These are phyloP conservation scores for Falcunculus frontatus DNA, from an alignment of 2,113 vertebrate genomes.

Conservation along the genomic window DNA sequence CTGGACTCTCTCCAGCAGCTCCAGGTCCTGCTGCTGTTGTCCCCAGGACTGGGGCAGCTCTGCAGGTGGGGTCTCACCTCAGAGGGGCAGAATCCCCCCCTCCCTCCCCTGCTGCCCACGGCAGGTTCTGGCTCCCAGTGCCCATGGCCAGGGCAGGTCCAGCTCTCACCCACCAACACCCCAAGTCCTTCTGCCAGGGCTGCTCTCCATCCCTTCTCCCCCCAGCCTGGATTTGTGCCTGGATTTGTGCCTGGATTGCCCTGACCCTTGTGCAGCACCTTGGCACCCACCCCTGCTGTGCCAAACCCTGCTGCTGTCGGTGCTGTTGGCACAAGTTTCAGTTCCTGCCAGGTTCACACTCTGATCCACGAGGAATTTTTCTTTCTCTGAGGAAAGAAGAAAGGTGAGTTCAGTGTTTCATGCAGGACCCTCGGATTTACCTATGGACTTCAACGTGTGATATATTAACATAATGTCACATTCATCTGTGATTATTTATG, in stretches of 20 bases:
- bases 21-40: no score
- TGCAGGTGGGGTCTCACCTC: not conserved
- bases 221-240: not conserved
- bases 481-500: slow-evolving; percentile 20
- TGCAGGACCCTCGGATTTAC: not conserved
- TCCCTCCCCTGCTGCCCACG: not conserved
- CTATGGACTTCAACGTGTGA: not conserved
- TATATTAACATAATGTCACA: not conserved
- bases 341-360: not conserved
- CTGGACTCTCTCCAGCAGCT: not conserved
- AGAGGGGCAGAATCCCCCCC: not conserved
- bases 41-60: no score
- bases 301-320: not conserved
- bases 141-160: not conserved
- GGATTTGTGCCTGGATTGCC: not conserved
- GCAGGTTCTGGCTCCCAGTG: not conserved
- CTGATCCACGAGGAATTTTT: not conserved
- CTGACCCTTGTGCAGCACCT: not conserved
- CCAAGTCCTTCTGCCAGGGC: not conserved
- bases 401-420: not conserved
- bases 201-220: not conserved
- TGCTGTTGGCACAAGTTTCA: not conserved
- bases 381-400: not conserved
- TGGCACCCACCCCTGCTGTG: not conserved
- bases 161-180: not conserved